Evolutionary conservation across 1,140 invertebrate genomes (phyloP).

Genomic region (Tetramorium alpestre): DNA sequence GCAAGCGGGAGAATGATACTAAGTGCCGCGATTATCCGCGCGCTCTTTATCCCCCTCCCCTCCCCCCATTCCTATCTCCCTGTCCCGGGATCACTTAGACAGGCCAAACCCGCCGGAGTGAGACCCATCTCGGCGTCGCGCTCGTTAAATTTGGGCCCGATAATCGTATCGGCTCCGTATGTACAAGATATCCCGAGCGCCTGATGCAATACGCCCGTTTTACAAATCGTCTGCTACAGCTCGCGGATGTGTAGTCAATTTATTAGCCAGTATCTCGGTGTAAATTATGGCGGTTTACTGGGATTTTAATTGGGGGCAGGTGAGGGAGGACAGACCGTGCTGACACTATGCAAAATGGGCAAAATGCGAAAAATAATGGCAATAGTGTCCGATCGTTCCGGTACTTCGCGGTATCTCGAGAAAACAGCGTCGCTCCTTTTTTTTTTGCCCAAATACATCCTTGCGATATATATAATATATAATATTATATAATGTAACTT

Average conservation of each 20-base stretch:
- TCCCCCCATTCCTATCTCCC: conserved; percentile 22
- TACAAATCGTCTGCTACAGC: conserved; percentile 63
- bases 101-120: not conserved
- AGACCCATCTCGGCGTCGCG: conserved; percentile 4
- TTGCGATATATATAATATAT: not conserved
- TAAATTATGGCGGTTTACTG: conserved; percentile 9
- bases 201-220: conserved; percentile 20
- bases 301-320: conserved; percentile 43
- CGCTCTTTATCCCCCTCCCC: conserved; percentile 56
- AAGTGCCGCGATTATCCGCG: conserved; percentile 67
- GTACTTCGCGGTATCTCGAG: not conserved
- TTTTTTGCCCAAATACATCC: not conserved
- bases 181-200: conserved; percentile 21
- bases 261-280: conserved; percentile 36
- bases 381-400: not conserved
- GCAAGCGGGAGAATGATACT: conserved; percentile 59
- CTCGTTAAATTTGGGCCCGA: conserved; percentile 41
- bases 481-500: not conserved
- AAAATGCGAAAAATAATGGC: conserved; percentile 19
- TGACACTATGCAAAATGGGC: conserved; percentile 15
- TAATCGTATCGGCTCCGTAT: conserved; percentile 64
- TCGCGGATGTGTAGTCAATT: conserved; percentile 34
- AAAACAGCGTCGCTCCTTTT: not conserved
- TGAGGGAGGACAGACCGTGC: not conserved
- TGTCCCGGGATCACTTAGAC: conserved; percentile 53